phyloP scores from a whole-genome alignment of 2,113 vertebrate genomes.

The Murina feae region DNA sequence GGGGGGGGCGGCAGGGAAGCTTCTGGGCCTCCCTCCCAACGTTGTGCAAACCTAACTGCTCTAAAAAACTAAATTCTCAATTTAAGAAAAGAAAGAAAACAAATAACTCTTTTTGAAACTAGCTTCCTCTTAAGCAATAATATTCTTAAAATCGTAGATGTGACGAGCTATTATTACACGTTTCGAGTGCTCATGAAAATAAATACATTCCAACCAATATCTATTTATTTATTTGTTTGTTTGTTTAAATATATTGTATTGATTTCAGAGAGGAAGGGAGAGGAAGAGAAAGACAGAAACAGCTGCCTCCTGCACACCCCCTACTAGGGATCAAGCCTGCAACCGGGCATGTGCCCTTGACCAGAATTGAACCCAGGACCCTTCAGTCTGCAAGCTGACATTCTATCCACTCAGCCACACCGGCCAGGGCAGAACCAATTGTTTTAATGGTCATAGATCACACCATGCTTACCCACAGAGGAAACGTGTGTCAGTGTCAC shows the following conservation, averaged over 20 bases:
- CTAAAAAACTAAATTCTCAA: neutral
- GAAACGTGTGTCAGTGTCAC: neutral
- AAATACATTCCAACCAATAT: neutral
- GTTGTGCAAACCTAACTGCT: neutral
- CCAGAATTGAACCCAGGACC: too few relatives aligned
- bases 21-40: neutral
- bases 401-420: too few relatives aligned
- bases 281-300: too few relatives aligned
- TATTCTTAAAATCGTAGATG: neutral
- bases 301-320: too few relatives aligned
- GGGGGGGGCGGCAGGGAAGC: neutral
- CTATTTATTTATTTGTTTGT: too few relatives aligned
- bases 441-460: neutral
- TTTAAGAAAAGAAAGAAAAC: neutral
- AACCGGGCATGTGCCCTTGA: too few relatives aligned
- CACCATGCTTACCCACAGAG: neutral
- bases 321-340: too few relatives aligned
- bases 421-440: too few relatives aligned
- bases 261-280: too few relatives aligned
- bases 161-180: neutral
- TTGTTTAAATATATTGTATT: too few relatives aligned
- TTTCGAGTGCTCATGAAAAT: neutral
- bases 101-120: neutral
- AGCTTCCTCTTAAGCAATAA: neutral
- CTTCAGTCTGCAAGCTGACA: too few relatives aligned